Conservation (phyloP, 2,888 invertebrate species). For the Calliopum simillimum region DNA sequence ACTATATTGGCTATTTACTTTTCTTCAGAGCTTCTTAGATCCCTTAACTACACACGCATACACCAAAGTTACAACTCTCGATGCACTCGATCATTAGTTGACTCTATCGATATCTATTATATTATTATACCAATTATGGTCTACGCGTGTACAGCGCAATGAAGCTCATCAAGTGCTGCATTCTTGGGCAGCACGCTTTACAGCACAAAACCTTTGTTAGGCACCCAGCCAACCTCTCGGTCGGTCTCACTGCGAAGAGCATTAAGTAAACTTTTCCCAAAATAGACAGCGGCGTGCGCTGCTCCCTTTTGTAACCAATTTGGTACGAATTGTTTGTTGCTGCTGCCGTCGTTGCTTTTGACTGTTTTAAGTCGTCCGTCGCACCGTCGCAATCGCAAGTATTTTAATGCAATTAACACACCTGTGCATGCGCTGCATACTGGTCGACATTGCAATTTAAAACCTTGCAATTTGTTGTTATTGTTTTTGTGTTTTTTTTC, state of each 20-base stretch:
- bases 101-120: conserved; percentile 52
- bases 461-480: conserved; percentile 23
- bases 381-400: conserved; percentile 58
- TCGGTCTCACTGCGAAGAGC: not conserved
- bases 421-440: conserved; percentile 26
- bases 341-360: not conserved
- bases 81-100: too few species aligned
- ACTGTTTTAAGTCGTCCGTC: conserved; percentile 2
- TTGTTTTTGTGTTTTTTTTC: conserved; percentile 18
- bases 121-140: conserved; percentile 60
- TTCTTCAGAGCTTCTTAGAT: too few species aligned
- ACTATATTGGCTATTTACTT: too few species aligned
- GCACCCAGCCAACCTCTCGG: not conserved
- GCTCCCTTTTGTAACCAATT: not conserved
- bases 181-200: not conserved
- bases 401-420: conserved; percentile 64
- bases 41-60: too few species aligned
- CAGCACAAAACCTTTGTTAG: not conserved
- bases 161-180: too few species aligned
- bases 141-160: not conserved
- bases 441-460: conserved; percentile 36
- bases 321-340: not conserved
- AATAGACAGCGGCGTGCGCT: not conserved
- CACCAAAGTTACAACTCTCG: too few species aligned
- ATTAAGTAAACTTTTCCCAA: not conserved